Evolutionary conservation across 1,140 invertebrate species (phyloP).

Genomic region (Acromyrmex echinatior): DNA sequence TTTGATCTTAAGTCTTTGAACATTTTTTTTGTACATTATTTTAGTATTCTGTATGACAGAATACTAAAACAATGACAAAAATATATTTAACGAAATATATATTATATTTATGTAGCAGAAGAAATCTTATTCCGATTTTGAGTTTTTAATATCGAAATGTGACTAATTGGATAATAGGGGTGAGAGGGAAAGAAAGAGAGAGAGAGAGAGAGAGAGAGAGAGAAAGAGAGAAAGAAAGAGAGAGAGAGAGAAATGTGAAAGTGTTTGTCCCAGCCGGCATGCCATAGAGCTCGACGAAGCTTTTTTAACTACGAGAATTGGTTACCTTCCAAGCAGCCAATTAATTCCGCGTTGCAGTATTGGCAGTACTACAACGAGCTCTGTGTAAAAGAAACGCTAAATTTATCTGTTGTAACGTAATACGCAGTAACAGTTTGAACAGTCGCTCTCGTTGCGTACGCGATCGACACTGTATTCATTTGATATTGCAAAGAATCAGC

Average conservation of each 20-base stretch:
- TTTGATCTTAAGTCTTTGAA: background rate
- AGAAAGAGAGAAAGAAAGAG: no score
- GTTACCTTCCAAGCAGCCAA: conserved; percentile 82
- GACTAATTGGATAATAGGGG: background rate
- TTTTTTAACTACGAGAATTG: conserved; percentile 76
- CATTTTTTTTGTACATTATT: background rate
- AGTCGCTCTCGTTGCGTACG: conserved; percentile 38
- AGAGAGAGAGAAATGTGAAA: background rate
- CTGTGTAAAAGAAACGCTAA: conserved; percentile 85
- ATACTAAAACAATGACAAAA: background rate
- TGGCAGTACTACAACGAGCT: conserved; percentile 83
- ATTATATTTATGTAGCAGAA: background rate
- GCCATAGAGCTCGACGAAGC: background rate
- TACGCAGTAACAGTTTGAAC: conserved; percentile 78
- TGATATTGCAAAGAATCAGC: background rate
- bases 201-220: no score
- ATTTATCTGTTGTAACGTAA: conserved; percentile 86
- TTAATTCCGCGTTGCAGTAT: conserved; percentile 84
- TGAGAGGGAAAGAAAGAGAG: no score
- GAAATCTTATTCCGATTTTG: background rate
- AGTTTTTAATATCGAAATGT: background rate
- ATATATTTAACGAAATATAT: background rate
- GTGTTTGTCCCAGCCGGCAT: background rate
- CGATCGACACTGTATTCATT: conserved; percentile 64
- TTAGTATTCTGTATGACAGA: background rate